Base-by-base conservation (phyloP, 2,113 vertebrate genomes). In the Phalacrocorax pelagicus region DNA sequence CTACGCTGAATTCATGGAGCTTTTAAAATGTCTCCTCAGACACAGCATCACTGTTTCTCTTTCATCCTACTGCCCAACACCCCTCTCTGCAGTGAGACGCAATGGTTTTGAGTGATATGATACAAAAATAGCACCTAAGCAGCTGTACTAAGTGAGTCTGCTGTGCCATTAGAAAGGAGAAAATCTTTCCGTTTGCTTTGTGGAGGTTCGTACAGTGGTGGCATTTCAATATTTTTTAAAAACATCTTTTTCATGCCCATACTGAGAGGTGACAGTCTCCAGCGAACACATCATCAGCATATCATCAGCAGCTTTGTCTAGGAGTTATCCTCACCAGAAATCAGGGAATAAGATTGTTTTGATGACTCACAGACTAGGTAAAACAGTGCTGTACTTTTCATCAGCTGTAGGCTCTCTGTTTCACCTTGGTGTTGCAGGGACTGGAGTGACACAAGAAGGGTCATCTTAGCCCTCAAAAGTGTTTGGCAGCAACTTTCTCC, bases 101-200 rank as follows among this genome's bases (percentile, higher is more conserved):
- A 88, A 46, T 63, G 80, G 63, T 87, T 96, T 92, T 89, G 81
- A 96, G 79, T 5, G 9, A 81, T 95, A 55, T 40, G 77, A 70
- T 96, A 94, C 66, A 94, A 96, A 97, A 97, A 96, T 94, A 96
- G 84, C 88, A 57, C 91, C 88, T 90, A 38, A 94, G 86, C 83
- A 94, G 93, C 88, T 85, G 74, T 36, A 81, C 70, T 52, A 2
- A 80, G 91, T 8, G 3, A 92, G 65, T 89, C 77, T 88, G 73
- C 88, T 91, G 44, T 67, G 81, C 58, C 4, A 4, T 77, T 17
- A 17, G 78, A 79, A 72, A 87, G 65, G 49, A 92, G 38, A 91
- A 94, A 95, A 95, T 40, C 23, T 85, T 90, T 38, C 70, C 0
- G 3, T 87, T 91, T 91, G 15, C 51, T 91, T 89, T 89, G 38